Evolutionary conservation across 2,797 vertebrate genomes (phyloP).

Genomic region (Megalops cyprinoides): DNA sequence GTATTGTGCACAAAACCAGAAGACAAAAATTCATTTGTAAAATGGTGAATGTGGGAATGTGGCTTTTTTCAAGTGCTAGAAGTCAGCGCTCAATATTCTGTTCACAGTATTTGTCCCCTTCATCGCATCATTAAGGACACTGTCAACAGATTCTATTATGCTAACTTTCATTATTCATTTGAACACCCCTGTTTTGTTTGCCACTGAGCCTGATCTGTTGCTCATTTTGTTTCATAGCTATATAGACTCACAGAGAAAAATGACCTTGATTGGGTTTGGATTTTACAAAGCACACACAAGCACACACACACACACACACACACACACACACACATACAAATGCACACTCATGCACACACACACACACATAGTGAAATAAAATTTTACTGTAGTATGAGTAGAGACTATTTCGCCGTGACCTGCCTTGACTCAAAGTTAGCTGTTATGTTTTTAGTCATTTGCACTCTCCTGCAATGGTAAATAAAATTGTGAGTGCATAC

Average conservation of each 20-base stretch:
- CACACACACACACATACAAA: too few species aligned
- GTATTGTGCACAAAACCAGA: not conserved
- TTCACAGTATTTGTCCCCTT: not conserved
- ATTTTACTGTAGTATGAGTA: too few species aligned
- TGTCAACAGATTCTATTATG: slow-evolving; percentile 11
- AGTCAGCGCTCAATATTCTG: not conserved
- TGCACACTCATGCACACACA: too few species aligned
- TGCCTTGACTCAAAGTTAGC: not conserved
- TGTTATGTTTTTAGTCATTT: not conserved
- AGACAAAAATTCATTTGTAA: not conserved
- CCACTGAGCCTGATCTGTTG: not conserved
- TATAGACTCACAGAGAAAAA: not conserved
- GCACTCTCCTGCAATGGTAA: not conserved
- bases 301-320: too few species aligned
- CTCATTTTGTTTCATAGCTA: not conserved
- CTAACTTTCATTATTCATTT: not conserved
- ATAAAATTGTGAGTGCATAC: not conserved
- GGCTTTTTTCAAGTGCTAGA: slow-evolving; percentile 10
- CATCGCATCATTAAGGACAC: not conserved
- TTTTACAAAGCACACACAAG: not conserved
- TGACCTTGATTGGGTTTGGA: not conserved
- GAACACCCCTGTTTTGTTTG: not conserved
- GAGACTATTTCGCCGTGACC: not conserved
- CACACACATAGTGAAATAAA: too few species aligned
- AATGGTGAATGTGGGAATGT: not conserved